phyloP scores from a whole-genome alignment of 2,113 vertebrate genomes.

The Uropsilus gracilis region DNA sequence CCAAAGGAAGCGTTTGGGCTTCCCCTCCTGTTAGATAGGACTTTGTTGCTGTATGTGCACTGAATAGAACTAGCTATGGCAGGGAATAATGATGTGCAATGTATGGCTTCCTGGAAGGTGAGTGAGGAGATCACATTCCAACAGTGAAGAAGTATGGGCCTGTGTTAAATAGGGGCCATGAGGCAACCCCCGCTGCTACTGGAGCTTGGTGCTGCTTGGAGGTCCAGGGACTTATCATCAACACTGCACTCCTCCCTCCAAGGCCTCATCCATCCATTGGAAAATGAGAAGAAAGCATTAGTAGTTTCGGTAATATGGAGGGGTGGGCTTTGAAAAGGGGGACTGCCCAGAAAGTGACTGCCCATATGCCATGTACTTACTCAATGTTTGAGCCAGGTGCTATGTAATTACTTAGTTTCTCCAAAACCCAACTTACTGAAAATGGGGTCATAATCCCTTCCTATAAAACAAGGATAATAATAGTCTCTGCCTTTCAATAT shows the following conservation, averaged over 20 bases:
- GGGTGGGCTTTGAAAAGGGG: neutral
- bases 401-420: slow-evolving; percentile 36
- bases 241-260: neutral
- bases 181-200: neutral
- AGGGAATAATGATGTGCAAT: no score
- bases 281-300: neutral
- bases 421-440: slow-evolving; percentile 20
- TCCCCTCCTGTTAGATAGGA: neutral
- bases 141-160: neutral
- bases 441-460: slow-evolving; percentile 20
- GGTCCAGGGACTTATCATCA: neutral
- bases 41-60: neutral
- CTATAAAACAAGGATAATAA: slow-evolving; percentile 14
- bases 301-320: neutral
- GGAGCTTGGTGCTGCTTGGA: neutral
- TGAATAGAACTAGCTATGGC: neutral
- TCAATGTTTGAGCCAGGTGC: neutral
- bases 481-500: neutral
- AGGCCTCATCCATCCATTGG: neutral
- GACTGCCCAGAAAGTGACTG: neutral
- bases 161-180: neutral
- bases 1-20: neutral
- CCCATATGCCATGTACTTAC: neutral
- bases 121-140: neutral
- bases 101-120: neutral